phyloP scores from a whole-genome alignment of 2,888 invertebrate species.

The Melieria omissa region DNA sequence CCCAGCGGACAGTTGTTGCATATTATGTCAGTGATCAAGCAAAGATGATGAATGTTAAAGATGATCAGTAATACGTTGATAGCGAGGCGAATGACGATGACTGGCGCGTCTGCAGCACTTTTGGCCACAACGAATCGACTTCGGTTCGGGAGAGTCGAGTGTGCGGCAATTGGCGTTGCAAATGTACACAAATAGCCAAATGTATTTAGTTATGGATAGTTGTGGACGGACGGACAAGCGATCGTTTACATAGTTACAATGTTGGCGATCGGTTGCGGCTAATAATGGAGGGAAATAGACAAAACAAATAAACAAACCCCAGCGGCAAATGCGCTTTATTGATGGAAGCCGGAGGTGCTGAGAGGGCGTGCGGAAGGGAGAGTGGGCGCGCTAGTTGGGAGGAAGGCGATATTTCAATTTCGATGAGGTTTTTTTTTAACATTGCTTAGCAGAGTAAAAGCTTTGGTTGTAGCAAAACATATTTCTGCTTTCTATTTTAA shows the following conservation, averaged over 20 bases:
- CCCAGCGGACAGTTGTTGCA: neutral
- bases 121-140: neutral
- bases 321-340: neutral
- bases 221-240: neutral
- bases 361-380: neutral
- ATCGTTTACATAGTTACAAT: too few relatives aligned
- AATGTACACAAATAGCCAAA: neutral
- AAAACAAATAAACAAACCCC: neutral
- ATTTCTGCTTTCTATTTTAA: conserved; percentile 19
- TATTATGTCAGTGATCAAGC: conserved; percentile 17
- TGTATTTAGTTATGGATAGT: neutral
- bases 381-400: neutral
- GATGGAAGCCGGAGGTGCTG: neutral
- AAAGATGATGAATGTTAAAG: neutral
- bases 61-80: neutral
- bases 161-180: neutral
- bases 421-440: neutral
- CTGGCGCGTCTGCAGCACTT: neutral
- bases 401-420: neutral
- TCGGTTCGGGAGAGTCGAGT: too few relatives aligned
- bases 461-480: too few relatives aligned
- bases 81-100: neutral
- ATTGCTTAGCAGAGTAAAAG: too few relatives aligned
- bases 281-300: neutral
- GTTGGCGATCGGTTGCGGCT: neutral